A percentile compares a stretch with the other conserved stretches of the same genome.
These are phyloP conservation scores for Eupristina koningsbergeri DNA, from an alignment of 1,140 invertebrate species.

Conservation along the genomic window DNA sequence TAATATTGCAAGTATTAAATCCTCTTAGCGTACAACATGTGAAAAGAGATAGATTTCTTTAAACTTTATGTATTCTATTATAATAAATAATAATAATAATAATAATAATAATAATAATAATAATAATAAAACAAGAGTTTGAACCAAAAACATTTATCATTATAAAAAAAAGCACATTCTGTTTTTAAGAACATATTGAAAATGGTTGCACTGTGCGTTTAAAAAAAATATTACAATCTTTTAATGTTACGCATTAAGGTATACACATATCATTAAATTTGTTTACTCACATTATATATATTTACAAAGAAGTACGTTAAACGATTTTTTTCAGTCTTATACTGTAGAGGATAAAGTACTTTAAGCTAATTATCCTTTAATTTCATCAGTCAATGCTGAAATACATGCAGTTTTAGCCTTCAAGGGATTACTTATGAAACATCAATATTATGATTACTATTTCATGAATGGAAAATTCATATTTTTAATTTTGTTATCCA, in stretches of 20 bases:
- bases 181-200: constrained; percentile 14
- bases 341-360: constrained; percentile 53
- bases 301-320: constrained; percentile 66
- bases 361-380: constrained; percentile 50
- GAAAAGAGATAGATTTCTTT: constrained; percentile 23
- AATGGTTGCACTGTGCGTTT: background rate
- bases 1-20: constrained; percentile 49
- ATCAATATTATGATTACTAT: constrained; percentile 47
- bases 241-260: constrained; percentile 51
- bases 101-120: constrained; percentile 31
- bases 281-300: constrained; percentile 56
- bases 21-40: constrained; percentile 26
- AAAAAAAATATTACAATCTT: constrained; percentile 28
- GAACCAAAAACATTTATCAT: constrained; percentile 3
- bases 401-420: constrained; percentile 47
- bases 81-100: constrained; percentile 27
- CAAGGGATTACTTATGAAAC: constrained; percentile 42
- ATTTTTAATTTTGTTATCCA: constrained; percentile 39
- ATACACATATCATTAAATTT: constrained; percentile 49
- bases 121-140: constrained; percentile 1
- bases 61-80: constrained; percentile 23
- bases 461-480: constrained; percentile 33
- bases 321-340: constrained; percentile 69
- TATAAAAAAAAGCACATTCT: constrained; percentile 17
- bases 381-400: constrained; percentile 53